Base-by-base conservation (phyloP, 2,888 invertebrate genomes). In the Rhamnusium bicolor region DNA sequence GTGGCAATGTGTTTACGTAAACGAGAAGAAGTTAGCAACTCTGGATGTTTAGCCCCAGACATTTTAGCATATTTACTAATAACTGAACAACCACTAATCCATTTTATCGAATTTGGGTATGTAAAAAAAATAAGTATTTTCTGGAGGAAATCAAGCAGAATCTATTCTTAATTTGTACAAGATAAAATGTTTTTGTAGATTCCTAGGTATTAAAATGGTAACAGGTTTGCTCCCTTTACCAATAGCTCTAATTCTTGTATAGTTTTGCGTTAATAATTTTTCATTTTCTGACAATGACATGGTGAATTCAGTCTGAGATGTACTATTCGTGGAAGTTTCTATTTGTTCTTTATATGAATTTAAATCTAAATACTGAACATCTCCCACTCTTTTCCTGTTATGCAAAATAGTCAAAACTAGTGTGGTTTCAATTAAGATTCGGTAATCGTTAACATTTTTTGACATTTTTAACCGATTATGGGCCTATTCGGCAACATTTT, bases 1-100 rank as follows among this genome's bases (percentile, higher is more conserved):
- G 79, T 80, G 16, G 76, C 80, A 10, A 80, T 76, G 40, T 80
- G 80, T 54, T 80, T 79, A 54, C 80, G 53, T 65, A 79, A 63
- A 10, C 73, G 16, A 16, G 62, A 62, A 5, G 73, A 71, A 1
- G 77, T 80, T n/a, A 80, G 60, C 58, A 76, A 51, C 53, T 75
- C 21, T 0, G 78, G 79, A 62, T 75, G 12, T 60, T 75, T 73
- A 18, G 74, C 70, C 4, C 74, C 74, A 63, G 72, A 73, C 12
- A 47, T 16, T 19, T 62, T 66, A 12, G 75, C 79, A 69, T 77
- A 78, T 65, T 78, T 80, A 49, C 74, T 51, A 16, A 79, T 61
- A 5, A 72, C 75, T 24, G 72, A 67, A 29, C 76, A 77, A 16
- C 77, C 79, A 61, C 76, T 61, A 24, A 77, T 67, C 77, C 76